Evolutionary conservation across 2,797 vertebrate species (phyloP).

Genomic region (Triplophysa yarkandensis): DNA sequence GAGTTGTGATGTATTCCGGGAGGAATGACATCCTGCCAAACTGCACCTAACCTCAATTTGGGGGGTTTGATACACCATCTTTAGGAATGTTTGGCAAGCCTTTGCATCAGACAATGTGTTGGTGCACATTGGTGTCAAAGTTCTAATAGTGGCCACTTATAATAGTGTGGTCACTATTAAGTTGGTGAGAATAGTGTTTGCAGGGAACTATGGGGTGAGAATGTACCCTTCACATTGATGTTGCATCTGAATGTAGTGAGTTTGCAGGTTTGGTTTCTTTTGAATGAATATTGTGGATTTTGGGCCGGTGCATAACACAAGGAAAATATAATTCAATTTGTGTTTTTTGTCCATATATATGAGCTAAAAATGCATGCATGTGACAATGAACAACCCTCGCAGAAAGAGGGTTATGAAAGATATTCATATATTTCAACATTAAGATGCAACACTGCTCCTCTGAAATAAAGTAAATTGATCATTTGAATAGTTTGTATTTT

Average conservation of each 20-base stretch:
- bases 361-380: not conserved
- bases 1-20: conserved; percentile 81
- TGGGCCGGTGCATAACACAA: no score
- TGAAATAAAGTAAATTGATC: not conserved
- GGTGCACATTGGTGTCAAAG: not conserved
- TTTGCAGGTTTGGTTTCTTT: no score
- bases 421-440: not conserved
- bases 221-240: no score
- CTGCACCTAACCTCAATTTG: conserved; percentile 72
- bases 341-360: no score
- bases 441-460: not conserved
- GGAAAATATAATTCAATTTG: no score
- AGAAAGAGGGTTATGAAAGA: not conserved
- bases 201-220: no score
- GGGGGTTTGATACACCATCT: no score
- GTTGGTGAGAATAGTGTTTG: no score
- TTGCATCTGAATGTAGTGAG: no score
- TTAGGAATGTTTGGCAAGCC: no score
- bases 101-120: not conserved
- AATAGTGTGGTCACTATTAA: no score
- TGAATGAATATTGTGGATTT: no score
- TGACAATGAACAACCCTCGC: not conserved
- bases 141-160: not conserved
- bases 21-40: conserved; percentile 80
- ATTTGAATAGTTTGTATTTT: not conserved